Conservation (phyloP, 2,797 vertebrate species). For the Harpagifer antarcticus region DNA sequence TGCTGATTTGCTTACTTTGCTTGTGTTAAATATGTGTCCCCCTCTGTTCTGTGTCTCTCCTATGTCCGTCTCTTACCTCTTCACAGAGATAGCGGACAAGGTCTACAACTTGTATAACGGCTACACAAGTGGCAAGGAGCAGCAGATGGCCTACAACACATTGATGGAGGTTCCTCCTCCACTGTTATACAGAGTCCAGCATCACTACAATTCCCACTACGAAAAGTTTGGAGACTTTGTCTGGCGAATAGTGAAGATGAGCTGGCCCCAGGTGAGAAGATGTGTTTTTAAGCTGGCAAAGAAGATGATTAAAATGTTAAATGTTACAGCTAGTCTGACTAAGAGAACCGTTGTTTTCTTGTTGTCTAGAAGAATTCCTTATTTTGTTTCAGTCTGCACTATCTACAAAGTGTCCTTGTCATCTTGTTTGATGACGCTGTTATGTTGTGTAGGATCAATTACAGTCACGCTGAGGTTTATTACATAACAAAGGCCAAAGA, state of each 20-base stretch:
- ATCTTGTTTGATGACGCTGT: conserved; percentile 42
- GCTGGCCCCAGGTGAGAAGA: conserved; percentile 92
- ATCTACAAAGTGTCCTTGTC: conserved; percentile 26
- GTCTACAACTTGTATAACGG: conserved; percentile 98
- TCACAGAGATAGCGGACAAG: conserved; percentile 95
- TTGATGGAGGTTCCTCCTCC: conserved; percentile 96
- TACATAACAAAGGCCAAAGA: conserved; percentile 50
- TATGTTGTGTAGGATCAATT: conserved; percentile 45
- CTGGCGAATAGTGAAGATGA: conserved; percentile 98
- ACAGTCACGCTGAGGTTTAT: conserved; percentile 57
- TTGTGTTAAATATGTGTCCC: not conserved
- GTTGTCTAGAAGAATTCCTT: conserved; percentile 3
- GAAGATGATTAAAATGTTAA: conserved; percentile 11
- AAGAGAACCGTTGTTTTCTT: conserved; percentile 22
- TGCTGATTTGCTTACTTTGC: not conserved
- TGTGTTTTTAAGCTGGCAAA: not conserved
- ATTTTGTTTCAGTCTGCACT: conserved; percentile 18
- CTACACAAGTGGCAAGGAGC: conserved; percentile 98
- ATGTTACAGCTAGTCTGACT: not conserved
- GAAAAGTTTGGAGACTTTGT: conserved; percentile 99
- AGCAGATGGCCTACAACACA: conserved; percentile 97
- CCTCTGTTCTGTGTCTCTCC: not conserved
- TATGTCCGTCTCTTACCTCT: not conserved
- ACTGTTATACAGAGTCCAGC: conserved; percentile 94
- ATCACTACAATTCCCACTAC: conserved; percentile 98